Percentiles rank a stretch among this genome's conserved stretches.
phyloP scores from a whole-genome alignment of 2,888 invertebrate genomes.

The Euclidia mi region DNA sequence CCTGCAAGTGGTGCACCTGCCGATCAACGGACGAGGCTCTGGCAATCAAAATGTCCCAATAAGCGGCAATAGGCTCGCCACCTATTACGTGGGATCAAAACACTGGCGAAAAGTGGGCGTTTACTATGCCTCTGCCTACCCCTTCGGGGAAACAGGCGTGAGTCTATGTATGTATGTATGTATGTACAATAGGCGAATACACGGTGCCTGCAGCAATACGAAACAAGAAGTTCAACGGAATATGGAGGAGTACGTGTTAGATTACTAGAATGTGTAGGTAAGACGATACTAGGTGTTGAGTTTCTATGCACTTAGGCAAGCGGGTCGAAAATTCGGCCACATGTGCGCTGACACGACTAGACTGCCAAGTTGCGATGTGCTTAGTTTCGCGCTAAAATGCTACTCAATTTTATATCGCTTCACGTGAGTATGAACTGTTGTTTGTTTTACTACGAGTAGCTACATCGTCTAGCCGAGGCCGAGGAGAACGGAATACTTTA shows the following conservation, averaged over 20 bases:
- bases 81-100: no score
- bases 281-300: conserved; percentile 42
- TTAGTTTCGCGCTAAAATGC: conserved; percentile 72
- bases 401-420: conserved; percentile 66
- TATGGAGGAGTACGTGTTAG: conserved; percentile 33
- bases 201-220: conserved; percentile 23
- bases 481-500: neutral
- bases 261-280: conserved; percentile 43
- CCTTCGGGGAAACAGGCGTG: no score
- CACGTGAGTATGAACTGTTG: conserved; percentile 26
- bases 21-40: no score
- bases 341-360: conserved; percentile 74
- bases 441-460: conserved; percentile 38
- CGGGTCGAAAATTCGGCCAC: conserved; percentile 67
- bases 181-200: conserved; percentile 26
- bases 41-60: no score
- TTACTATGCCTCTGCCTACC: no score
- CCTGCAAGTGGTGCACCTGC: no score
- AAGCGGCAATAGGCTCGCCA: no score
- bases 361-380: conserved; percentile 72
- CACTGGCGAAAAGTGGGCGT: no score
- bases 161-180: no score
- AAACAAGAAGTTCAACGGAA: conserved; percentile 33
- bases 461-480: conserved; percentile 2
- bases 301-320: conserved; percentile 53